phyloP scores from a whole-genome alignment of 2,888 invertebrate genomes.

The Ormyrus nitidulus region DNA sequence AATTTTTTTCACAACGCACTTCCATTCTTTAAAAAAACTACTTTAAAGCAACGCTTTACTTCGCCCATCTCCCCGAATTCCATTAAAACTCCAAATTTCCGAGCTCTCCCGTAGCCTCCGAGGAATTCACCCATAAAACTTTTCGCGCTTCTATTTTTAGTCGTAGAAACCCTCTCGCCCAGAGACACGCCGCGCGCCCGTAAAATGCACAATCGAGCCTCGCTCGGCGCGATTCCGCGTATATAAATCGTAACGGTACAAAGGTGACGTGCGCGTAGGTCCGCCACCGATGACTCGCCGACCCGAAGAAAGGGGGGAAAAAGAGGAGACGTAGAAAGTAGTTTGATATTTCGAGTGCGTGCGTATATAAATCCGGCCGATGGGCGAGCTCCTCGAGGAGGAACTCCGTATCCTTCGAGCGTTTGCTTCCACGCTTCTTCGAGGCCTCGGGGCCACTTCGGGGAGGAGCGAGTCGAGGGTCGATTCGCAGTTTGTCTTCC shows the following conservation, averaged over 20 bases:
- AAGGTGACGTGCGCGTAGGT: background rate
- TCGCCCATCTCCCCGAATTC: too few species aligned
- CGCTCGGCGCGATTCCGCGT: slow-evolving; percentile 1
- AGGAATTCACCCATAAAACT: too few species aligned
- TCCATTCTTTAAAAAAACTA: too few species aligned
- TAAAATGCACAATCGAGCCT: slow-evolving; percentile 5
- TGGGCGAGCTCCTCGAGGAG: slow-evolving; percentile 8
- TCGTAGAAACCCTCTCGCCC: too few species aligned
- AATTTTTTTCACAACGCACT: too few species aligned
- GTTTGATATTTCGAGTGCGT: slow-evolving; percentile 63
- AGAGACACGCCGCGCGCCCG: too few species aligned
- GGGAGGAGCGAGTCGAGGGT: slow-evolving; percentile 25
- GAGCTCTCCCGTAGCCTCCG: too few species aligned
- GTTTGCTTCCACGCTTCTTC: too few species aligned
- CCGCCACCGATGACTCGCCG: slow-evolving; percentile 7
- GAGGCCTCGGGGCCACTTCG: background rate
- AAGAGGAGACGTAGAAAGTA: slow-evolving; percentile 63
- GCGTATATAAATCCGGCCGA: slow-evolving; percentile 1
- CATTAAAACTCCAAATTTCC: too few species aligned
- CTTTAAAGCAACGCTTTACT: too few species aligned
- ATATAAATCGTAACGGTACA: slow-evolving; percentile 41
- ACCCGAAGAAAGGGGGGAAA: background rate
- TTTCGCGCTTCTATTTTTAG: too few species aligned
- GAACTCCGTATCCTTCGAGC: too few species aligned
- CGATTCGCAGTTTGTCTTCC: slow-evolving; percentile 29